These are phyloP conservation scores for Geotrupes spiniger DNA, from an alignment of 2,888 invertebrate species.

Conservation along the genomic window DNA sequence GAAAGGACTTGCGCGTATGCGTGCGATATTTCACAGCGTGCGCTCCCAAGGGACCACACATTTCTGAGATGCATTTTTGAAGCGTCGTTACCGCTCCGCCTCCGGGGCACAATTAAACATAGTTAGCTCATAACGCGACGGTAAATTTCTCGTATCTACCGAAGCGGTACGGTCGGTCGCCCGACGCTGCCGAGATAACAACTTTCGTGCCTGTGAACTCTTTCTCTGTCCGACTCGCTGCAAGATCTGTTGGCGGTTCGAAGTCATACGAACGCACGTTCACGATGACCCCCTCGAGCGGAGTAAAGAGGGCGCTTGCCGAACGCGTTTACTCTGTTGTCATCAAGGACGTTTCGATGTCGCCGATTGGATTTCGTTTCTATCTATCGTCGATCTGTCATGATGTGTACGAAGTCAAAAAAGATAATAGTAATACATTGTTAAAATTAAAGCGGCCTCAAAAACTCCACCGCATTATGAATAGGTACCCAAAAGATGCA, in stretches of 20 bases:
- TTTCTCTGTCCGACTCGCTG: too few species aligned
- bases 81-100: not conserved
- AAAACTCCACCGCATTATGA: too few species aligned
- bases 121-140: constrained; percentile 5
- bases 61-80: constrained; percentile 1
- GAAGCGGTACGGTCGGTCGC: not conserved
- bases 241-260: too few species aligned
- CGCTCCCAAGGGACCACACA: too few species aligned
- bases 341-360: constrained; percentile 19
- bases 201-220: too few species aligned
- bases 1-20: not conserved
- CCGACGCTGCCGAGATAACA: too few species aligned
- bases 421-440: too few species aligned
- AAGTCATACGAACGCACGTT: too few species aligned
- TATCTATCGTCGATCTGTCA: not conserved
- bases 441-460: too few species aligned
- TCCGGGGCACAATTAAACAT: constrained; percentile 4
- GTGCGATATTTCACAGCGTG: constrained; percentile 1
- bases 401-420: too few species aligned
- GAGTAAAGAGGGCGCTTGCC: too few species aligned
- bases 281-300: constrained; percentile 1
- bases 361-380: constrained; percentile 15
- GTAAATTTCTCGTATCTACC: constrained; percentile 9
- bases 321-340: constrained; percentile 9
- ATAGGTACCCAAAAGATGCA: too few species aligned